Evolutionary conservation across 2,888 invertebrate species (phyloP).

Genomic region (Hydraecia micacea): DNA sequence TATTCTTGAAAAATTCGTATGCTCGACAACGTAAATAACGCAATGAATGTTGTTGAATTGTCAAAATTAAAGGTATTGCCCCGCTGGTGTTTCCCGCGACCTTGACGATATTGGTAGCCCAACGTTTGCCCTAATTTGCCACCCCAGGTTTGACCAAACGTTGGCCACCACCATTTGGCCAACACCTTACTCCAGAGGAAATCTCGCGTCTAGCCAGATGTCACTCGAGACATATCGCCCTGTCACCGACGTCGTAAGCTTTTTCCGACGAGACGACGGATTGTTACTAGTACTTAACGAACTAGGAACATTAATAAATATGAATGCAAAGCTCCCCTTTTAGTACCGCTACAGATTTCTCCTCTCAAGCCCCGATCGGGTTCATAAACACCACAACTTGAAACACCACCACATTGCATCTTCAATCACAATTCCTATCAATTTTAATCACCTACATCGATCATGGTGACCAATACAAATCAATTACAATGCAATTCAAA

Average conservation of each 20-base stretch:
- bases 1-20: too few relatives aligned
- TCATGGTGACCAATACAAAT: conserved; percentile 53
- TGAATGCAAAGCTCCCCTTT: not conserved
- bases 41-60: too few relatives aligned
- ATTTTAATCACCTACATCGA: conserved; percentile 53
- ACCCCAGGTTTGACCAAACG: not conserved
- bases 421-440: conserved; percentile 57
- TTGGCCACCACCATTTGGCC: not conserved
- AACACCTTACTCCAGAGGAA: not conserved
- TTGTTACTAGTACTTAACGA: too few relatives aligned
- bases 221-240: not conserved
- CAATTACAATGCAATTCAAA: conserved; percentile 47
- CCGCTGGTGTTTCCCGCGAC: too few relatives aligned
- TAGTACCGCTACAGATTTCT: not conserved
- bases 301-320: not conserved
- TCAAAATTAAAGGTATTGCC: too few relatives aligned
- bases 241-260: not conserved
- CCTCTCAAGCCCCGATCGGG: not conserved
- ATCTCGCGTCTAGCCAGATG: not conserved
- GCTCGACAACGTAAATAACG: too few relatives aligned
- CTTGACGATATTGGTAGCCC: not conserved
- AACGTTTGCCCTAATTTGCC: not conserved
- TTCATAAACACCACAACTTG: conserved; percentile 12
- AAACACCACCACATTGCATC: conserved; percentile 27
- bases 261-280: not conserved